Conservation (phyloP, 1,140 invertebrate genomes). For the Nebria ingens region DNA sequence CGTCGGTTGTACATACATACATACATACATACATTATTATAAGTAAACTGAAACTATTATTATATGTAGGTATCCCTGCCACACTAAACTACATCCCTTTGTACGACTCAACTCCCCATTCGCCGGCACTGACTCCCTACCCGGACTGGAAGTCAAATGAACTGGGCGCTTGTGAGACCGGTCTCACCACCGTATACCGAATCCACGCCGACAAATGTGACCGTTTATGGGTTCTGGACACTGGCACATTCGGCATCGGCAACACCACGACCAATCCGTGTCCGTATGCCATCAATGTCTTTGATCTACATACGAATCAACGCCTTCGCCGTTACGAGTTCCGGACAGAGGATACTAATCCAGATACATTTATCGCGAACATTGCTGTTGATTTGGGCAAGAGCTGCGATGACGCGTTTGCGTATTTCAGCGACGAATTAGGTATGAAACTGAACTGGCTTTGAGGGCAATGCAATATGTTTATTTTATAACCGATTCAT, state of each 20-base stretch:
- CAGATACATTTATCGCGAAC: constrained; percentile 70
- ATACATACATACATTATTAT: too few species aligned
- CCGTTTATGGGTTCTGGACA: constrained; percentile 69
- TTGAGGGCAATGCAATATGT: too few species aligned
- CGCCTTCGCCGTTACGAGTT: constrained; percentile 58
- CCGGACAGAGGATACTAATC: constrained; percentile 57
- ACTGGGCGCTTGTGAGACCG: constrained; percentile 58
- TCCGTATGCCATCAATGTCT: constrained; percentile 61
- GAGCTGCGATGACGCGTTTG: constrained; percentile 63
- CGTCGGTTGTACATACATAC: too few species aligned
- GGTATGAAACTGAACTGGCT: too few species aligned
- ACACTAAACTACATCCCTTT: constrained; percentile 69
- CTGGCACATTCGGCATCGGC: constrained; percentile 62
- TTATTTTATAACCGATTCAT: neutral
- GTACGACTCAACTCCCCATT: constrained; percentile 45
- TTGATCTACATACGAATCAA: constrained; percentile 60
- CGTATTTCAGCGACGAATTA: constrained; percentile 71
- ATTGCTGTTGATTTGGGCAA: constrained; percentile 66
- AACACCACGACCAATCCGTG: constrained; percentile 59
- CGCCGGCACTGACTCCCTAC: constrained; percentile 63
- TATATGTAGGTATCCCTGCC: constrained; percentile 62
- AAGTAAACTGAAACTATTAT: too few species aligned
- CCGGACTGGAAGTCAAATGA: constrained; percentile 63
- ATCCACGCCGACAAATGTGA: constrained; percentile 64
- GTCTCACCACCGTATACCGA: constrained; percentile 64